Evolutionary conservation across 2,113 vertebrate genomes (phyloP).

Genomic region (Leptobrachium leishanense): DNA sequence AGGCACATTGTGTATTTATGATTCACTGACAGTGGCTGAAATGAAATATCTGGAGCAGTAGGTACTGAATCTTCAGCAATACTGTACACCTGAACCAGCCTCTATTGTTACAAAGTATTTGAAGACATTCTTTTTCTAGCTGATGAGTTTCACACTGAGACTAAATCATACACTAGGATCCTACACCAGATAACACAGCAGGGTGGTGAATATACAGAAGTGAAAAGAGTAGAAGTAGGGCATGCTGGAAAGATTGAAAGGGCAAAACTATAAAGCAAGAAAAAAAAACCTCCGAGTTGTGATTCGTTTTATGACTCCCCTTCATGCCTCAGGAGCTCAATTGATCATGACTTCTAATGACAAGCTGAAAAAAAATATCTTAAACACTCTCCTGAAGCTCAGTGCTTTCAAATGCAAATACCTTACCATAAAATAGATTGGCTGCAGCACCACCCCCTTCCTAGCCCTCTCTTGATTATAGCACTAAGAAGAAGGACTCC

Average conservation of each 20-base stretch:
- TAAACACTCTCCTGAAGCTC: constrained; percentile 47
- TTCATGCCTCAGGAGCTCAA: constrained; percentile 50
- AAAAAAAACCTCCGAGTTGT: constrained; percentile 53
- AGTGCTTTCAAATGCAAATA: constrained; percentile 60
- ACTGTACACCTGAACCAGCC: constrained; percentile 10
- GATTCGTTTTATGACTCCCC: constrained; percentile 60
- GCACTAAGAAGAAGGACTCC: constrained; percentile 56
- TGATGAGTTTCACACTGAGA: background rate
- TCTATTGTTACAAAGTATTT: constrained; percentile 35
- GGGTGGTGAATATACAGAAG: constrained; percentile 16
- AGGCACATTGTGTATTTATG: background rate
- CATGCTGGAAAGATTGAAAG: constrained; percentile 51
- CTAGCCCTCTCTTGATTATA: constrained; percentile 53
- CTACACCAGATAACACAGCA: constrained; percentile 25
- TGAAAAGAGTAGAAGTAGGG: constrained; percentile 44
- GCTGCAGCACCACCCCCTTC: constrained; percentile 57
- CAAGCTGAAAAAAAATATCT: constrained; percentile 17
- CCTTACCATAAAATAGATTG: constrained; percentile 46
- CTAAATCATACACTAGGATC: constrained; percentile 39
- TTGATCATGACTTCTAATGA: constrained; percentile 50
- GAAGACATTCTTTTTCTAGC: constrained; percentile 15
- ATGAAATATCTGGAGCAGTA: constrained; percentile 19
- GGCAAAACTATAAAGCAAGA: constrained; percentile 50
- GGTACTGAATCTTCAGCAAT: background rate
- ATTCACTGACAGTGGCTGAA: background rate